Evolutionary conservation across 2,797 vertebrate species (phyloP).

Genomic region (Antennarius maculatus): DNA sequence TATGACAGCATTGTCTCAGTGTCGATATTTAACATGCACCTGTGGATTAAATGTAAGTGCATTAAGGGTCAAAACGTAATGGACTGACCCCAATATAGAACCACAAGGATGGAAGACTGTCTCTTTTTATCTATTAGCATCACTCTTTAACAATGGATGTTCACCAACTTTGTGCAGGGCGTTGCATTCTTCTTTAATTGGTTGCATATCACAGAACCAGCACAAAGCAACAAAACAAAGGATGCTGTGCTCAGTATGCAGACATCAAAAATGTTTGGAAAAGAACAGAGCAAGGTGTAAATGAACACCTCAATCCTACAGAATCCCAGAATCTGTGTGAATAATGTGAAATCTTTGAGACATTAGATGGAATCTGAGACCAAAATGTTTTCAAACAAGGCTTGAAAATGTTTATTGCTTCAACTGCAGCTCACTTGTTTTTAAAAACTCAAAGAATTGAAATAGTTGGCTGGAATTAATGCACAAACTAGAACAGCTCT

Average conservation of each 20-base stretch:
- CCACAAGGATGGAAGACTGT: constrained; percentile 24
- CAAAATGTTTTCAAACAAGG: constrained; percentile 10
- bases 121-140: constrained; percentile 50
- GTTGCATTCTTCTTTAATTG: constrained; percentile 6
- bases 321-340: constrained; percentile 34
- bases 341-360: constrained; percentile 30
- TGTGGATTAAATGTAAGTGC: constrained; percentile 44
- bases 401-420: background rate
- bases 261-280: constrained; percentile 64
- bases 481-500: background rate
- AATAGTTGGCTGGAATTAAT: background rate
- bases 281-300: constrained; percentile 51
- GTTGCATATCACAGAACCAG: constrained; percentile 16
- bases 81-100: constrained; percentile 38
- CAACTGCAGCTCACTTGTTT: too few relatives aligned
- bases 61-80: constrained; percentile 59
- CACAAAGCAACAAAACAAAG: constrained; percentile 36
- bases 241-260: constrained; percentile 52
- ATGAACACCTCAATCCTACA: constrained; percentile 64
- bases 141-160: constrained; percentile 14
- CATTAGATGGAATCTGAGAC: constrained; percentile 15
- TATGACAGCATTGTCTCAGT: constrained; percentile 36
- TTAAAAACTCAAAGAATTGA: background rate
- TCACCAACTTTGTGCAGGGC: background rate
- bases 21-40: constrained; percentile 45